Base-by-base conservation (phyloP, 2,797 vertebrate species). In the Xenentodon cancila region DNA sequence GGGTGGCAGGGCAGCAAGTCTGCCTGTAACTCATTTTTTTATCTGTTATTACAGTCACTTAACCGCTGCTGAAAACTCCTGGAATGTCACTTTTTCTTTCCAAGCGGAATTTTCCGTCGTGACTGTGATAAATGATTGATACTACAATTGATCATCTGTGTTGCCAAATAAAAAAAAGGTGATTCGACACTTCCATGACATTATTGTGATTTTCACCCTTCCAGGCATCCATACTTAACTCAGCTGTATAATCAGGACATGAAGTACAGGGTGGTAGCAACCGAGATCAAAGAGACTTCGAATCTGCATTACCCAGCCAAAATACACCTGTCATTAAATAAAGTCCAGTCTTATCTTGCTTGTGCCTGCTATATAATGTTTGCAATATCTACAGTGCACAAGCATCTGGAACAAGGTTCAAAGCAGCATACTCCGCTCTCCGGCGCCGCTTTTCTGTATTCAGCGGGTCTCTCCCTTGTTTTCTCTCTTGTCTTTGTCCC, bases 381-480 rank as follows among this genome's bases (percentile, higher is more conserved):
- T 68, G 76, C 52, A 27, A 74, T 89, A 69, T 86, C 85, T 90
- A 80, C 80, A 40, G 59, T 71, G 64, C 59, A 84, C 77, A 86
- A 86, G 87, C 81, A 88, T 77, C 67, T 87, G 84, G 81, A 76
- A 73, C 74, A 42, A 46, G 49, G 59, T 84, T 88, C 84, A 88
- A 88, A 89, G 82, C 37, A 20, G 62, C 43, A 25, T 17, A 22
- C 54, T 54, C 62, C 40, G 46, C 62, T 0, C 58, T 12, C 34
- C 22, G 60, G 80, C 71, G 68, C 77, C 72, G 59, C 77, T 51
- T 72, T 75, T 69, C 57, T 59, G 57, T 48, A 32, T 67, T 71
- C 2, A 6, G 50, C 58, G 22, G 37, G 43, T 15, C 70, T 54
- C 56, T 48, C 62, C 17, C 68, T 72, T 60, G 62, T 73, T 80